Percentiles rank a stretch among this genome's conserved stretches.
Evolutionary conservation across 1,140 invertebrate genomes (phyloP).

Genomic region (Drosophila santomea): DNA sequence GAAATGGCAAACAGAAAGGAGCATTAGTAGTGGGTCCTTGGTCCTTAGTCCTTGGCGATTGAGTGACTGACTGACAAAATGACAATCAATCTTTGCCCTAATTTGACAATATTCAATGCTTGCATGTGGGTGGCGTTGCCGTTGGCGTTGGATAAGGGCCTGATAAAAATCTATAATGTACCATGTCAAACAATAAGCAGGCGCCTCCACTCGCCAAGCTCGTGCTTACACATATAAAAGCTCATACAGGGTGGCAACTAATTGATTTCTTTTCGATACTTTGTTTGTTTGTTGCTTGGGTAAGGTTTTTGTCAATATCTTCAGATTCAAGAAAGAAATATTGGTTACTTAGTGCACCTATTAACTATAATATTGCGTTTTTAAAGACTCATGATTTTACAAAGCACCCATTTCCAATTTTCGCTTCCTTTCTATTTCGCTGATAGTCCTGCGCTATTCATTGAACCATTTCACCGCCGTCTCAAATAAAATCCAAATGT

Average conservation of each 20-base stretch:
- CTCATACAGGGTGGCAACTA: constrained; percentile 40
- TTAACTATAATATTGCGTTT: too few species aligned
- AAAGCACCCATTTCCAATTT: constrained; percentile 14
- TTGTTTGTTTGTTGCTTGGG: background rate
- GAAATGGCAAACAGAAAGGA: constrained; percentile 10
- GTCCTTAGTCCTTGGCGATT: constrained; percentile 21
- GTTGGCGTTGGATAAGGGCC: constrained; percentile 30
- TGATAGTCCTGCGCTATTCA: constrained; percentile 38
- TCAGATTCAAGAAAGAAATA: background rate
- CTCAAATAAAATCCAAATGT: constrained; percentile 56
- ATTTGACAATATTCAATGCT: constrained; percentile 63
- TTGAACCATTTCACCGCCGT: constrained; percentile 44
- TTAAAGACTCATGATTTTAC: too few species aligned
- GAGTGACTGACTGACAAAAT: constrained; percentile 57
- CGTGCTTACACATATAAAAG: constrained; percentile 16
- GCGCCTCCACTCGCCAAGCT: constrained; percentile 55
- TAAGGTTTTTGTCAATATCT: background rate
- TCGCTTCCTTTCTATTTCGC: background rate
- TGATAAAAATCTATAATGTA: constrained; percentile 62
- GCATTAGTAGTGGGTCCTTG: constrained; percentile 17
- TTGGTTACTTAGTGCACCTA: background rate
- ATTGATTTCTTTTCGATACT: constrained; percentile 6
- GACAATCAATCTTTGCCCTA: constrained; percentile 68
- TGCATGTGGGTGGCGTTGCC: constrained; percentile 30
- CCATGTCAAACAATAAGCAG: constrained; percentile 61